phyloP scores from a whole-genome alignment of 2,888 invertebrate genomes.

The Rhyacophila evoluta region DNA sequence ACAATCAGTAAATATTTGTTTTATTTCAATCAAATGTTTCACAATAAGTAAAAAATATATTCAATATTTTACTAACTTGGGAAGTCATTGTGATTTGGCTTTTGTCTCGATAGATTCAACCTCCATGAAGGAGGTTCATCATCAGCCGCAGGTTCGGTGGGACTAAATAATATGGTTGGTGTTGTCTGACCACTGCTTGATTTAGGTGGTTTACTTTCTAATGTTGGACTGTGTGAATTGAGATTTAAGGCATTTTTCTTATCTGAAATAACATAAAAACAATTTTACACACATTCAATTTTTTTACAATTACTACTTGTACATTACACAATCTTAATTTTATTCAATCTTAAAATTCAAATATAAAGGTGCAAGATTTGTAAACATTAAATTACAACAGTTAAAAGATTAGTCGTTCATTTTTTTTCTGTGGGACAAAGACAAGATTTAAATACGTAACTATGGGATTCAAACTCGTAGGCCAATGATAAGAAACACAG shows the following conservation, averaged over 20 bases:
- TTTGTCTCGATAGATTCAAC: constrained; percentile 53
- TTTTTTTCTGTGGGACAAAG: too few relatives aligned
- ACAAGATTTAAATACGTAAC: too few relatives aligned
- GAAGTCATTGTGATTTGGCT: constrained; percentile 60
- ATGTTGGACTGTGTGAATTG: constrained; percentile 52
- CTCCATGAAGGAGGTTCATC: constrained; percentile 67
- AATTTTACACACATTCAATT: background rate
- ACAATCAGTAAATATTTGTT: too few relatives aligned
- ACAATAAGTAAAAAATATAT: background rate
- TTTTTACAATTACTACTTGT: too few relatives aligned
- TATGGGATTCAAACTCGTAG: too few relatives aligned
- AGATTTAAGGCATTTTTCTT: constrained; percentile 70
- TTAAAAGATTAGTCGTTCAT: too few relatives aligned
- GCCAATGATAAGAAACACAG: too few relatives aligned
- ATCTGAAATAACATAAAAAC: constrained; percentile 65
- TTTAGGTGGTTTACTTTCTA: constrained; percentile 65
- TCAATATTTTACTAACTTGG: constrained; percentile 62
- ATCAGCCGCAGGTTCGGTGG: constrained; percentile 41
- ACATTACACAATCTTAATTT: too few relatives aligned
- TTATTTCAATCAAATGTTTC: background rate
- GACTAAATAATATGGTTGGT: constrained; percentile 55
- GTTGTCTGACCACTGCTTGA: constrained; percentile 61
- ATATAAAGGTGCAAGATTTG: too few relatives aligned
- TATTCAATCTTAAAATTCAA: too few relatives aligned
- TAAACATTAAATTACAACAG: too few relatives aligned